phyloP scores from a whole-genome alignment of 1,140 invertebrate species.

The Drosophila malerkotliana region DNA sequence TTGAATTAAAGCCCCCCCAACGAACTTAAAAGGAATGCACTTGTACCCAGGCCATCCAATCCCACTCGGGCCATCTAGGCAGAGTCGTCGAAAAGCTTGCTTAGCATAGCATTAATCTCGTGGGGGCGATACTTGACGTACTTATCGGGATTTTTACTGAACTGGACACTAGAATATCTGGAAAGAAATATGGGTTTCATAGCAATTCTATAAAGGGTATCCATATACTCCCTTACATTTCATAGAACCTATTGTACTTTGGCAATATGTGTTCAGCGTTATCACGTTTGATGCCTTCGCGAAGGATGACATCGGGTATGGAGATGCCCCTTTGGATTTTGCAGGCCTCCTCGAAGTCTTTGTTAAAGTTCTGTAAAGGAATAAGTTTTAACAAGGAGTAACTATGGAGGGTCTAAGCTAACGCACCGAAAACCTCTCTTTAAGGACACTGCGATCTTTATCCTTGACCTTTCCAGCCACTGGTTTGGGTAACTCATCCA shows the following conservation, averaged over 20 bases:
- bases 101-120: slow-evolving; percentile 91
- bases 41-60: background rate
- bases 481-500: slow-evolving; percentile 88
- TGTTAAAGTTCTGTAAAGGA: slow-evolving; percentile 91
- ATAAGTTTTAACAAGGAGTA: background rate
- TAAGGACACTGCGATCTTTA: slow-evolving; percentile 95
- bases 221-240: slow-evolving; percentile 85
- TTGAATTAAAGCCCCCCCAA: slow-evolving; percentile 70
- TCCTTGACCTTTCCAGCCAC: slow-evolving; percentile 91
- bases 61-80: slow-evolving; percentile 59
- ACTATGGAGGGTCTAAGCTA: background rate
- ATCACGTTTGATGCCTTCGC: slow-evolving; percentile 92
- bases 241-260: slow-evolving; percentile 91
- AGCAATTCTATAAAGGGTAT: background rate
- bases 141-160: slow-evolving; percentile 97
- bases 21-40: slow-evolving; percentile 62
- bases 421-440: slow-evolving; percentile 94
- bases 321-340: slow-evolving; percentile 95
- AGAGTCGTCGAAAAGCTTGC: slow-evolving; percentile 93
- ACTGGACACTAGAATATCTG: slow-evolving; percentile 89
- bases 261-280: slow-evolving; percentile 94
- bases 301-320: slow-evolving; percentile 94
- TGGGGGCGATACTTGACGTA: slow-evolving; percentile 96
- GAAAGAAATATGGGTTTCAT: slow-evolving; percentile 18
- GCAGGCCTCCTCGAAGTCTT: slow-evolving; percentile 95